Evolutionary conservation across 2,113 vertebrate species (phyloP).

Genomic region (Rana temporaria): DNA sequence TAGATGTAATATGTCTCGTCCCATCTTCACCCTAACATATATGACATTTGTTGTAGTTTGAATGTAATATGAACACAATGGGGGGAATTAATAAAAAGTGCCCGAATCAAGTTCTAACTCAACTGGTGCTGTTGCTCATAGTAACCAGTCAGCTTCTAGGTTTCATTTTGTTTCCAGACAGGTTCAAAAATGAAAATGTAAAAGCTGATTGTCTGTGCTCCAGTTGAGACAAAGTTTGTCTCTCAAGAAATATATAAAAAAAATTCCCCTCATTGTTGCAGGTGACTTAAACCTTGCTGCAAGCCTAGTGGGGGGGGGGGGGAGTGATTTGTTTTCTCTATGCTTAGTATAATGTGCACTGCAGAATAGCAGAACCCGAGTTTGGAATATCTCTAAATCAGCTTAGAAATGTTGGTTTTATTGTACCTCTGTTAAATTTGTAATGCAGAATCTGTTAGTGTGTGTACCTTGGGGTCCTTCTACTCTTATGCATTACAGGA

Average conservation of each 20-base stretch:
- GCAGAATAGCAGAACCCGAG: background rate
- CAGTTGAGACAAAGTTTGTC: too few relatives aligned
- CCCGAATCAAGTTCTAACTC: too few relatives aligned
- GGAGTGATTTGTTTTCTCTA: background rate
- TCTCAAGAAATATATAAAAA: too few relatives aligned
- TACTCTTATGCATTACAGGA: too few relatives aligned
- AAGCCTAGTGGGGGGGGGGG: background rate
- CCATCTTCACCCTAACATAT: constrained; percentile 30
- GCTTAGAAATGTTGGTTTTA: background rate
- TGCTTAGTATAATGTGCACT: background rate
- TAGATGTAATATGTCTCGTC: constrained; percentile 56
- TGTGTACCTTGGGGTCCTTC: too few relatives aligned
- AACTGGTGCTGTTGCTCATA: too few relatives aligned
- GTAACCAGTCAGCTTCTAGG: too few relatives aligned
- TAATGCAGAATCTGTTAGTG: background rate
- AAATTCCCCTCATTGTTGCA: background rate
- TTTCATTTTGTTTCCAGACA: too few relatives aligned
- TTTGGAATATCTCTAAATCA: background rate
- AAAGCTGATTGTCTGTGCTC: too few relatives aligned
- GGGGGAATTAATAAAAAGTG: too few relatives aligned
- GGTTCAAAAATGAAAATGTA: too few relatives aligned
- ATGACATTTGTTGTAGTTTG: constrained; percentile 42
- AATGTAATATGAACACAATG: constrained; percentile 24
- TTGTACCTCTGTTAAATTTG: background rate
- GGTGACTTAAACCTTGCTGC: constrained; percentile 6